Evolutionary conservation across 2,797 vertebrate genomes (phyloP), one percentile per base, ranked within the genome.

Genomic region (Percopsis omiscomaycus): DNA sequence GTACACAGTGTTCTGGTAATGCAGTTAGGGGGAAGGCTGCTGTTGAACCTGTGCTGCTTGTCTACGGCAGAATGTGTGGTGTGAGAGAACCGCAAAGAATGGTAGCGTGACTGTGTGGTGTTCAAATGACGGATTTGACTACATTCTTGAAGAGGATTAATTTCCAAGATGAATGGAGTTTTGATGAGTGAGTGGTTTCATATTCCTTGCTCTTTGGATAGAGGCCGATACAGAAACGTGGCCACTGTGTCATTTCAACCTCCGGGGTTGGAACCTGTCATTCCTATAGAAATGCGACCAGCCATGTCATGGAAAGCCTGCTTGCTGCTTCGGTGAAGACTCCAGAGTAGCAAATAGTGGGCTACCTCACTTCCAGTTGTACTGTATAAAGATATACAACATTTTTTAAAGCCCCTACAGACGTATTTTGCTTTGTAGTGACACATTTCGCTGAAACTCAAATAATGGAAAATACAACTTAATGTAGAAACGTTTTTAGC

Each of bases 71-170:
- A 42, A 66, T 59, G 27, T 73, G 58, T 61, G 69, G 59, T 47
- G 8, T 59, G 53, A 50, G 54, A 59, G 16, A 56, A 64, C 61
- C 55, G 47, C 47, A 64, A 27, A 62, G 15, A 61, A 37, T 48
- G 48, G 37, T 71, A 63, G 71, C 48, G 71, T 75, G 53, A 72
- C 55, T 71, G 75, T 77, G 73, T 14, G 58, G 64, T 30, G 57
- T 59, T 72, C 0, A 50, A 45, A 60, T 84, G 78, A 86, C 79
- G 78, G 69, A 81, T 82, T 80, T 83, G 73, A 48, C 75, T 65
- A 66, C 60, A 77, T 64, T 73, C 51, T 11, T 59, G 37, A 73
- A 68, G 8, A 32, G 48, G 54, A 77, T 83, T 54, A 0, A 58
- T 69, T 88, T 78, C 59, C 67, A 79, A 68, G 68, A 69, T 37